Evolutionary conservation across 2,888 invertebrate species (phyloP).

Genomic region (Diaprepes abbreviatus): DNA sequence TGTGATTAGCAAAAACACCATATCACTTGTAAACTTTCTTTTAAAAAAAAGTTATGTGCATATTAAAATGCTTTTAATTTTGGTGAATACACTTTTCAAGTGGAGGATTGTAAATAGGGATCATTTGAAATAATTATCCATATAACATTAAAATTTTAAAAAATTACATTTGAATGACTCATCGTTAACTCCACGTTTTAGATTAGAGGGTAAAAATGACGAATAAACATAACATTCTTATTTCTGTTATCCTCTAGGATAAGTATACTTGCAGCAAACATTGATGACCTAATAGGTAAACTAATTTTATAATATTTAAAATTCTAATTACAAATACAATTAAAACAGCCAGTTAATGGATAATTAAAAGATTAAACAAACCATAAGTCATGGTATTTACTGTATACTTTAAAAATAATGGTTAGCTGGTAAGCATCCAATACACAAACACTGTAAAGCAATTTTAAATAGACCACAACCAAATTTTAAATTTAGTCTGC

Average conservation of each 20-base stretch:
- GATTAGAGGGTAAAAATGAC: no score
- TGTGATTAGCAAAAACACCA: no score
- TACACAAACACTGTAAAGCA: constrained; percentile 32
- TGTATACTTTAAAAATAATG: constrained; percentile 26
- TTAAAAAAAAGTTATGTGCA: no score
- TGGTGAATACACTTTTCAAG: no score
- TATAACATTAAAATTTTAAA: no score
- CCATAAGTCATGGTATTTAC: constrained; percentile 25
- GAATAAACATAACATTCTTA: no score
- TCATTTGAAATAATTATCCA: no score
- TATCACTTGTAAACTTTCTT: no score
- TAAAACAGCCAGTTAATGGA: constrained; percentile 25
- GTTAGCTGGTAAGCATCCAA: constrained; percentile 5
- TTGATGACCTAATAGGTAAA: constrained; percentile 20
- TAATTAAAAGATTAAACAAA: constrained; percentile 35
- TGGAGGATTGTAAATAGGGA: no score
- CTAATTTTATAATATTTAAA: constrained; percentile 38
- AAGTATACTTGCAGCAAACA: neutral
- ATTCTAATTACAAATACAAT: constrained; percentile 29
- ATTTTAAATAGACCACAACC: constrained; percentile 21
- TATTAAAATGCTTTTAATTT: no score
- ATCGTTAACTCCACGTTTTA: no score
- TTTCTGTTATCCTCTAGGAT: neutral
- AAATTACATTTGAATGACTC: no score
- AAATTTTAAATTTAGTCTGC: constrained; percentile 28